phyloP scores from a whole-genome alignment of 2,888 invertebrate genomes.

The Bugulina stolonifera region DNA sequence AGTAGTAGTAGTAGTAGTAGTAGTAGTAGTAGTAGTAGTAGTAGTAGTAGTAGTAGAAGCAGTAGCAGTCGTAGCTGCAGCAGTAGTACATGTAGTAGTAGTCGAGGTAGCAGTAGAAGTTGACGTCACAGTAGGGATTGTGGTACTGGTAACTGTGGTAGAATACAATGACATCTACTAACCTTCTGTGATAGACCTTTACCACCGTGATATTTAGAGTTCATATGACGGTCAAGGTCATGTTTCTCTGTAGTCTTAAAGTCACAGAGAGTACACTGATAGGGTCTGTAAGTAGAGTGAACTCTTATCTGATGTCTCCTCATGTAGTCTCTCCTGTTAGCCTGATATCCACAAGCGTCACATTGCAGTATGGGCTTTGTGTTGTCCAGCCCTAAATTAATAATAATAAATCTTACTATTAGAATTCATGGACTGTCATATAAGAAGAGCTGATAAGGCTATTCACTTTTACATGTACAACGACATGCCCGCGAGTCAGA shows the following conservation, averaged over 20 bases:
- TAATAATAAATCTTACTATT: too few relatives aligned
- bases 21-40: background rate
- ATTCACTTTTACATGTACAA: too few relatives aligned
- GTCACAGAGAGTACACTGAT: constrained; percentile 25
- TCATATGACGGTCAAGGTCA: constrained; percentile 25
- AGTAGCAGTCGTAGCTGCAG: background rate
- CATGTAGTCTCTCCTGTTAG: constrained; percentile 25
- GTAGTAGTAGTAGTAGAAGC: background rate
- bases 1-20: background rate
- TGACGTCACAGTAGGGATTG: too few relatives aligned
- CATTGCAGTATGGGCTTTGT: constrained; percentile 25
- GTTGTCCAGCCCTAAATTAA: constrained; percentile 7
- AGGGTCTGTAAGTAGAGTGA: background rate
- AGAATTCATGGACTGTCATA: too few relatives aligned
- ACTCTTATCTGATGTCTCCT: constrained; percentile 17
- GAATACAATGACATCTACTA: too few relatives aligned
- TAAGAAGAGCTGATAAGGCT: too few relatives aligned
- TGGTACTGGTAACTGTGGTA: too few relatives aligned
- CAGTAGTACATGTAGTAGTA: too few relatives aligned
- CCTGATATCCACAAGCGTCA: constrained; percentile 22
- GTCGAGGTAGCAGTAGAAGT: too few relatives aligned
- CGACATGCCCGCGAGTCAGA: too few relatives aligned
- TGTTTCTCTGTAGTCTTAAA: constrained; percentile 25
- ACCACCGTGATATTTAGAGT: constrained; percentile 21
- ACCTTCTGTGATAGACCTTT: constrained; percentile 14